A percentile compares a stretch with the other conserved stretches of the same genome.
These are phyloP conservation scores for Phrynocephalus forsythii DNA, from an alignment of 2,797 vertebrate species.

Conservation along the genomic window DNA sequence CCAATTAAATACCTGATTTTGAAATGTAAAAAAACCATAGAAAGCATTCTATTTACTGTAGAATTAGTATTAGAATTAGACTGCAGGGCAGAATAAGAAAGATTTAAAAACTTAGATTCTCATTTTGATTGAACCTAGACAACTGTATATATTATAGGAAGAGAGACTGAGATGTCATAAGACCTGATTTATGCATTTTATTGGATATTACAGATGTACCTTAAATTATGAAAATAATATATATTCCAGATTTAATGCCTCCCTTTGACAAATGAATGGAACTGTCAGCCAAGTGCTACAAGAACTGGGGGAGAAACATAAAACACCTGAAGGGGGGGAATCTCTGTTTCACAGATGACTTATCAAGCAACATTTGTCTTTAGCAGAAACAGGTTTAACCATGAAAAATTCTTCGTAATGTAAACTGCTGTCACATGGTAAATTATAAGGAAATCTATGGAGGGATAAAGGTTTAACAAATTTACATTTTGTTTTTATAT, in stretches of 20 bases:
- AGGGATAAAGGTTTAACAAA: slow-evolving; percentile 46
- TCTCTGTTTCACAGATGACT: slow-evolving; percentile 28
- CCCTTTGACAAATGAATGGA: slow-evolving; percentile 30
- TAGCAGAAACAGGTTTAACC: slow-evolving; percentile 40
- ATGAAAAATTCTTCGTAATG: slow-evolving; percentile 34
- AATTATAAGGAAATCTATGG: slow-evolving; percentile 27
- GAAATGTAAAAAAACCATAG: background rate
- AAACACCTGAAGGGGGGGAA: slow-evolving; percentile 39
- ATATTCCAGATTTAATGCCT: slow-evolving; percentile 33
- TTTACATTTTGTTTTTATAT: slow-evolving; percentile 34
- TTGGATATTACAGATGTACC: background rate
- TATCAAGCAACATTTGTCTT: slow-evolving; percentile 45
- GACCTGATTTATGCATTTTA: slow-evolving; percentile 28
- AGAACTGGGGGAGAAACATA: slow-evolving; percentile 17
- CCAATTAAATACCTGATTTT: background rate
- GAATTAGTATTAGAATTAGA: slow-evolving; percentile 1
- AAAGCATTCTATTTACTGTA: background rate
- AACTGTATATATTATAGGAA: slow-evolving; percentile 33
- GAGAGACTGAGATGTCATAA: background rate
- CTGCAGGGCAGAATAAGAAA: background rate
- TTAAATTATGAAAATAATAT: slow-evolving; percentile 46
- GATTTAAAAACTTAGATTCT: slow-evolving; percentile 16
- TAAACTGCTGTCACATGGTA: slow-evolving; percentile 38
- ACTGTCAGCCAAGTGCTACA: slow-evolving; percentile 29
- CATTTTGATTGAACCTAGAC: slow-evolving; percentile 33